Percentiles rank a stretch among this genome's conserved stretches.
These are phyloP conservation scores for Gymnothorax javanicus DNA, from an alignment of 2,797 vertebrate species.

Conservation along the genomic window DNA sequence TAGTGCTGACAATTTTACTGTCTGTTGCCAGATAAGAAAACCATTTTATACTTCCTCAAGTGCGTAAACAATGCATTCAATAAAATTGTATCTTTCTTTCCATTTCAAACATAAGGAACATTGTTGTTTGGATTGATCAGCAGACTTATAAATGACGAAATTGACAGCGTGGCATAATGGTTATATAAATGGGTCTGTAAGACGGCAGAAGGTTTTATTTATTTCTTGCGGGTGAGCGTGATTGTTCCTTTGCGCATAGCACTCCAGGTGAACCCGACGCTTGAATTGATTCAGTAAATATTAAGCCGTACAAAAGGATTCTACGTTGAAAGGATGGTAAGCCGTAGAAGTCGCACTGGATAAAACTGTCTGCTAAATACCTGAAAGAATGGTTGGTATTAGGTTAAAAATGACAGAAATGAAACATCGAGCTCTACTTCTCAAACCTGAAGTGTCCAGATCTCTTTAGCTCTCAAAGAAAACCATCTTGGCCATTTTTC, in stretches of 20 bases:
- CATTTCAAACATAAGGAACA: neutral
- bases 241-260: neutral
- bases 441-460: neutral
- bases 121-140: too few species aligned
- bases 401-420: neutral
- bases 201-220: neutral
- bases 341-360: neutral
- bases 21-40: neutral
- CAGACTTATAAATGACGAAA: too few species aligned
- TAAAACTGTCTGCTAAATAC: neutral
- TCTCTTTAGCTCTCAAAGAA: neutral
- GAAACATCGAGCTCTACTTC: neutral
- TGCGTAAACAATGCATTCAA: neutral
- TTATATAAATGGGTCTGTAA: neutral
- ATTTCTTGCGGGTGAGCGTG: neutral
- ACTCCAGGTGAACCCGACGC: neutral
- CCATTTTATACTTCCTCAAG: neutral
- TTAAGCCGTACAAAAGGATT: neutral
- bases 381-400: neutral
- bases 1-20: neutral
- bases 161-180: neutral
- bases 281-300: neutral
- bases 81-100: neutral
- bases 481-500: neutral
- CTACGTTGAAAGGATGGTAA: neutral